Percentiles rank a stretch among this genome's conserved stretches.
Evolutionary conservation across 2,888 invertebrate genomes (phyloP).

Genomic region (Hyalella azteca): DNA sequence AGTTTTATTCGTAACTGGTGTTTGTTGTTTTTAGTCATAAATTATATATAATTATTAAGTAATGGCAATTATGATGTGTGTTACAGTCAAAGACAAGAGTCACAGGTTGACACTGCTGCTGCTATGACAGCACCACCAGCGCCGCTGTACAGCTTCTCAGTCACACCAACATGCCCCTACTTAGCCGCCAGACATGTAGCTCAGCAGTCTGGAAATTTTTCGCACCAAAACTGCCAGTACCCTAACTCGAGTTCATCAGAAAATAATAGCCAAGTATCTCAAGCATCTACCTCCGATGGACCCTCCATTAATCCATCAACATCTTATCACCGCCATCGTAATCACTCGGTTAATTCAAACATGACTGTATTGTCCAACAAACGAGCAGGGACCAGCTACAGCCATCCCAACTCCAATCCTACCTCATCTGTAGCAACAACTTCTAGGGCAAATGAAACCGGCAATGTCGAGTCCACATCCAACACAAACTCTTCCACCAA

Average conservation of each 20-base stretch:
- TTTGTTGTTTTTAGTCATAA: too few relatives aligned
- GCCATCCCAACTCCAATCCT: background rate
- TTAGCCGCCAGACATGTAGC: too few relatives aligned
- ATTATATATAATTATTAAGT: too few relatives aligned
- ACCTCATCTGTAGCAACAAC: slow-evolving; percentile 20
- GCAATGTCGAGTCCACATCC: background rate
- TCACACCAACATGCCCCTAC: slow-evolving; percentile 1
- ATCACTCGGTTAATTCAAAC: background rate
- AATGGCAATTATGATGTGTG: too few relatives aligned
- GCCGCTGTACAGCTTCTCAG: slow-evolving; percentile 9
- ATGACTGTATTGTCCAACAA: slow-evolving; percentile 12
- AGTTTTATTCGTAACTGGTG: too few relatives aligned
- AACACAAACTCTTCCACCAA: background rate
- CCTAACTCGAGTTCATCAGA: too few relatives aligned
- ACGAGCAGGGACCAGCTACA: background rate
- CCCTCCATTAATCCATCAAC: background rate
- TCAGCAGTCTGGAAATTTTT: too few relatives aligned
- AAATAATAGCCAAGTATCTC: too few relatives aligned
- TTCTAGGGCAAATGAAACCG: slow-evolving; percentile 18
- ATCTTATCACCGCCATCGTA: background rate
- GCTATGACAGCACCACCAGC: background rate
- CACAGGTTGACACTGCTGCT: background rate
- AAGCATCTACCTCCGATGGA: too few relatives aligned
- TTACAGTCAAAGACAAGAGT: too few relatives aligned
- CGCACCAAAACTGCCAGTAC: too few relatives aligned